These are phyloP conservation scores for Laticauda colubrina DNA, from an alignment of 2,113 vertebrate genomes.

Conservation along the genomic window DNA sequence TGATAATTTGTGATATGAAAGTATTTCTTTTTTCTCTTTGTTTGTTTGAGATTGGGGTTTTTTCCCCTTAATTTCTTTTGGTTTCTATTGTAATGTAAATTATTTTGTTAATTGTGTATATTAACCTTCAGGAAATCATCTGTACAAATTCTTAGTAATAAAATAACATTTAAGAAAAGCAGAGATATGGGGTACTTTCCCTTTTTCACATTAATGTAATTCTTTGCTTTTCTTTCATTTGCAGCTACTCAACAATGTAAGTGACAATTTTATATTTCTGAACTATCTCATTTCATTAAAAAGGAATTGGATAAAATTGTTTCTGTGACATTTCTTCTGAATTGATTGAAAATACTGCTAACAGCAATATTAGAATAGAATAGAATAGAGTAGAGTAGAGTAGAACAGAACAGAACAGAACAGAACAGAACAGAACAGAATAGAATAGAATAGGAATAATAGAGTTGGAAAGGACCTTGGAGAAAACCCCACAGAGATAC, in stretches of 20 bases:
- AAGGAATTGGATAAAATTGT: neutral
- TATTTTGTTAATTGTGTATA: neutral
- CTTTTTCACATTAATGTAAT: neutral
- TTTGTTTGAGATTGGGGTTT: neutral
- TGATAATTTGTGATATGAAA: neutral
- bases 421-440: no score
- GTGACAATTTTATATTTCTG: conserved; percentile 23
- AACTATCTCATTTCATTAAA: neutral
- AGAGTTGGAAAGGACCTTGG: no score
- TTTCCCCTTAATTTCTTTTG: neutral
- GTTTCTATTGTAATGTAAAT: neutral
- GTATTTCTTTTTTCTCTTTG: neutral
- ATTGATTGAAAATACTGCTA: neutral
- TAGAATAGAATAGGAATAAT: no score
- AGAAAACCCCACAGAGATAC: neutral
- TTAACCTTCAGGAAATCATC: neutral
- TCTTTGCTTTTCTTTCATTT: conserved; percentile 37
- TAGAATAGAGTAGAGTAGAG: no score
- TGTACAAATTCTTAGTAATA: neutral
- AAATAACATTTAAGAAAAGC: neutral
- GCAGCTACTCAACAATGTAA: neutral
- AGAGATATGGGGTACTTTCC: neutral
- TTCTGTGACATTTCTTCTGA: neutral
- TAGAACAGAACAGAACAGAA: no score
- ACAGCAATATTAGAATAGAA: neutral